Evolutionary conservation across 1,140 invertebrate genomes (phyloP).

Genomic region (Zaprionus camerounensis): DNA sequence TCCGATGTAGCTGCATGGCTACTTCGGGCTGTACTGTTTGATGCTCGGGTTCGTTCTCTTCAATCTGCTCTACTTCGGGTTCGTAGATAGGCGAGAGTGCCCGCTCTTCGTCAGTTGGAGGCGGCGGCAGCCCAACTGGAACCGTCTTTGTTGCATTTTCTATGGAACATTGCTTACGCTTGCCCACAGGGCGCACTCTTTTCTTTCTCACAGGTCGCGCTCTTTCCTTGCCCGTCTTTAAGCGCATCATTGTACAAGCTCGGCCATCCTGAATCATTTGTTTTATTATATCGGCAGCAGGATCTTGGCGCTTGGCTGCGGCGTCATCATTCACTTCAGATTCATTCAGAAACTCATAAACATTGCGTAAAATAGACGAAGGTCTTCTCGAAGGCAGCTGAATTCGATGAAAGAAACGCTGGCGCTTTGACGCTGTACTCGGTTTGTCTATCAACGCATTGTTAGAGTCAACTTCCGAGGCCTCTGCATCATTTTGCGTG

Average conservation of each 20-base stretch:
- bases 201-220: constrained; percentile 20
- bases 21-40: background rate
- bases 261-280: constrained; percentile 61
- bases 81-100: constrained; percentile 57
- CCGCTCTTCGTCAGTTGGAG: background rate
- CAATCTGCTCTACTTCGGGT: constrained; percentile 18
- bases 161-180: constrained; percentile 39
- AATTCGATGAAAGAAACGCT: constrained; percentile 62
- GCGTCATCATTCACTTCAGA: constrained; percentile 61
- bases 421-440: background rate
- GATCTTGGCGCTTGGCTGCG: constrained; percentile 44
- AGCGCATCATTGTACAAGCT: constrained; percentile 50
- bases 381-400: constrained; percentile 29
- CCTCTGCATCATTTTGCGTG: background rate
- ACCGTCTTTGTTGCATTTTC: background rate
- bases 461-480: no score
- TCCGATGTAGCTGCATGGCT: constrained; percentile 30
- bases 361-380: constrained; percentile 55
- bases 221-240: constrained; percentile 42
- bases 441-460: no score
- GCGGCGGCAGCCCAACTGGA: background rate
- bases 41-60: background rate
- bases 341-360: constrained; percentile 75
- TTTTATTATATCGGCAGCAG: constrained; percentile 72
- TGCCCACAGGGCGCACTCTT: constrained; percentile 42